Conservation (phyloP, 2,888 invertebrate genomes). For the Calameuta idolon region DNA sequence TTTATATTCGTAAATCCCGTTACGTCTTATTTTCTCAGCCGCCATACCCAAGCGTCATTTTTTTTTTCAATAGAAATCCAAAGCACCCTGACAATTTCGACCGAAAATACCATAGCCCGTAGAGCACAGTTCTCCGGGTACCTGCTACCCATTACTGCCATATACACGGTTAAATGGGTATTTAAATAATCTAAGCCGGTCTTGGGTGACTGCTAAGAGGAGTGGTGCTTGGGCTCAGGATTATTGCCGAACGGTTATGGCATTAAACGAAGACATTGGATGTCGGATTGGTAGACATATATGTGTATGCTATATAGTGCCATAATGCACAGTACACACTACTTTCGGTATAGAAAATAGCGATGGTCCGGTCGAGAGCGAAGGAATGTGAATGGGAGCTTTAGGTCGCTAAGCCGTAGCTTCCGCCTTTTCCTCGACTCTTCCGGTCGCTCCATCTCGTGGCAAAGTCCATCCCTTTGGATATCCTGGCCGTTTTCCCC, state of each 20-base stretch:
- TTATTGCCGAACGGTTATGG: constrained; percentile 1
- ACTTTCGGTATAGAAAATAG: neutral
- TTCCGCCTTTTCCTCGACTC: constrained; percentile 52
- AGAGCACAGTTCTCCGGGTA: neutral
- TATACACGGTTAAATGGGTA: neutral
- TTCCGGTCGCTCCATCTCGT: constrained; percentile 44
- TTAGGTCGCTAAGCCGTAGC: constrained; percentile 50
- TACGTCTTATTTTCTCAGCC: neutral
- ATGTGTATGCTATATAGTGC: neutral
- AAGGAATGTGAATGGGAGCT: constrained; percentile 25
- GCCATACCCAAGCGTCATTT: neutral
- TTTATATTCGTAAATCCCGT: neutral
- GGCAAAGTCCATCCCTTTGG: neutral
- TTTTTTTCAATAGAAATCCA: neutral
- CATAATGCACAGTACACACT: neutral
- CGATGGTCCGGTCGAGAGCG: neutral
- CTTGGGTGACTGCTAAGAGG: constrained; percentile 1
- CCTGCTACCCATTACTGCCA: neutral
- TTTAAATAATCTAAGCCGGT: constrained; percentile 4
- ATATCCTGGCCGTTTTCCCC: neutral
- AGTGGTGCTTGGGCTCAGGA: neutral
- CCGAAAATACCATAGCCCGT: neutral
- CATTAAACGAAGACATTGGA: constrained; percentile 1
- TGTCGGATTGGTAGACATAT: neutral
- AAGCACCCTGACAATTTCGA: neutral